A percentile compares a stretch with the other conserved stretches of the same genome.
Evolutionary conservation across 1,140 invertebrate genomes (phyloP).

Genomic region (Listronotus bonariensis): DNA sequence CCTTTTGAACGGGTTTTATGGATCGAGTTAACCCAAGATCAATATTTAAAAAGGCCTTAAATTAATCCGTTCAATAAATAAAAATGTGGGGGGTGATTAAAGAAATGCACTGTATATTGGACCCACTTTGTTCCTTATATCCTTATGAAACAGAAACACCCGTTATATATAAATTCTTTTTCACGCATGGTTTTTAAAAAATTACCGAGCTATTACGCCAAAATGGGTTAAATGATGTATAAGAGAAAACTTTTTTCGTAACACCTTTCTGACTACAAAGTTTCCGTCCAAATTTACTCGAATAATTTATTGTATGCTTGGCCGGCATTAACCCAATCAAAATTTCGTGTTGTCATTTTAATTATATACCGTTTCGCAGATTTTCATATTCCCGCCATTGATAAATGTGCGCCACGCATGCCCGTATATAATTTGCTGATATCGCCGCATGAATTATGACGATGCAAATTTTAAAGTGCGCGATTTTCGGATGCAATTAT

Average conservation of each 20-base stretch:
- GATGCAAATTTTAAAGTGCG: slow-evolving; percentile 44
- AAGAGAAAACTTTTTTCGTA: slow-evolving; percentile 19
- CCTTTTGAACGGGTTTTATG: too few species aligned
- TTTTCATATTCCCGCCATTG: slow-evolving; percentile 29
- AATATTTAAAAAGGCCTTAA: too few species aligned
- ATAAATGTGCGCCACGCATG: slow-evolving; percentile 40
- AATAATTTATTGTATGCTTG: slow-evolving; percentile 33
- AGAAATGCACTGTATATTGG: too few species aligned
- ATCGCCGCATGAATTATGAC: slow-evolving; percentile 31
- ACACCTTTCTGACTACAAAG: slow-evolving; percentile 26
- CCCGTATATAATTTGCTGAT: slow-evolving; percentile 41
- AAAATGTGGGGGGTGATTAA: too few species aligned
- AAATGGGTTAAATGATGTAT: slow-evolving; percentile 11
- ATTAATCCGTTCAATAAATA: too few species aligned
- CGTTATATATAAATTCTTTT: too few species aligned
- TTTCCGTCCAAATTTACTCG: slow-evolving; percentile 29
- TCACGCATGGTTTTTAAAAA: too few species aligned
- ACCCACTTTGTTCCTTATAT: too few species aligned
- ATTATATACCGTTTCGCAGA: slow-evolving; percentile 35
- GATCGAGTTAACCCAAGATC: too few species aligned
- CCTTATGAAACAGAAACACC: too few species aligned
- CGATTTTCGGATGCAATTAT: slow-evolving; percentile 34
- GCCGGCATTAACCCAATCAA: slow-evolving; percentile 34
- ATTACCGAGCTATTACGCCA: too few species aligned
- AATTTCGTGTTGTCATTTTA: slow-evolving; percentile 39